Base-by-base conservation (phyloP, 2,888 invertebrate species). In the Euphydryas editha region DNA sequence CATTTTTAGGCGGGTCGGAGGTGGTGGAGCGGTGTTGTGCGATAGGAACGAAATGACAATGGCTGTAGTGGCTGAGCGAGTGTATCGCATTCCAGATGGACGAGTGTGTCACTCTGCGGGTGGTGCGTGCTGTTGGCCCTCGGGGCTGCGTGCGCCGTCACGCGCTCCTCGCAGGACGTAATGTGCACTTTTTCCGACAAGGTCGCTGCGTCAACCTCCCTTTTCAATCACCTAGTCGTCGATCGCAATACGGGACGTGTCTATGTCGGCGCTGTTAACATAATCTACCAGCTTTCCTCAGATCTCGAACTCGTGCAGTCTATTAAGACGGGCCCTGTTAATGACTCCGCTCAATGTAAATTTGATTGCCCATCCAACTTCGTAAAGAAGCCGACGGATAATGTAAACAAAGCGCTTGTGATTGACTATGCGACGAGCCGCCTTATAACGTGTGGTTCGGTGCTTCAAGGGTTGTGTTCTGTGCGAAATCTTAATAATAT, bases 351-450 rank as follows among this genome's bases (percentile, higher is more conserved):
- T 55, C 95, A 97, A 80, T 99, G 99, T 90, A 97, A 97, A 70
- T 94, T 96, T 77, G 96, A 97, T 85, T 97, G 98, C 86, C 97
- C 97, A 44, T 89, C 94, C 30, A 95, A 95, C 81, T 95, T 95
- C 66, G 93, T 94, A 70, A 96, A 96, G 82, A 95, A 95, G 79
- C 95, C 95, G 59, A 97, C 97, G 62, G 96, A 98, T 90, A 98
- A 98, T 88, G 96, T 97, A 76, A 99, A 98, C 93, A 99, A 99
- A 89, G 98, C 97, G 63, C 93, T 99, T 79, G 96, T 99, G 72
- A 98, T 99, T 80, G 98, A 99, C 92, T 97, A 98, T 83, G 96
- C 96, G 46, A 96, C 97, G 71, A 96, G 97, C 55, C 94, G 97
- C 71, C 94, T 99, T 64, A 98, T 99, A 79, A 96, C 97, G 37